Conservation (phyloP, 2,888 invertebrate species). For the Scaptomyza caliginosa region DNA sequence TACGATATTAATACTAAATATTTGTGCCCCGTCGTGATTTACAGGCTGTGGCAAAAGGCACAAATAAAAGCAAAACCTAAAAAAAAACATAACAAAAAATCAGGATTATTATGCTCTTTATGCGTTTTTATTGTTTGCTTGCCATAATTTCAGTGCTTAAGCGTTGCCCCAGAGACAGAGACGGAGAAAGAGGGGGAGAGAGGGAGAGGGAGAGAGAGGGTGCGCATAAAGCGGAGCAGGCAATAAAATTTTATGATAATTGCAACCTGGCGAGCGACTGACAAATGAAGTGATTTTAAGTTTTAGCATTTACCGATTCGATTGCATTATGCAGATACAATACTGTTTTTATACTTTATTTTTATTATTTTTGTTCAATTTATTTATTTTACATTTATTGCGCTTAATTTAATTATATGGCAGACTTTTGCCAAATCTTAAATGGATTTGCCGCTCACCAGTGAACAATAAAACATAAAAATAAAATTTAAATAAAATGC, state of each 20-base stretch:
- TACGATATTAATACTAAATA: conserved; percentile 82
- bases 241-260: conserved; percentile 80
- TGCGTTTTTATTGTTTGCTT: conserved; percentile 73
- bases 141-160: conserved; percentile 74
- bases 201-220: conserved; percentile 9
- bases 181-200: conserved; percentile 2
- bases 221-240: conserved; percentile 73
- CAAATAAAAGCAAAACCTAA: too few species aligned
- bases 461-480: too few species aligned
- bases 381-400: conserved; percentile 31
- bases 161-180: conserved; percentile 46
- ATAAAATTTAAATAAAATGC: conserved; percentile 48
- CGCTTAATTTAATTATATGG: conserved; percentile 72
- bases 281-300: conserved; percentile 74
- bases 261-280: conserved; percentile 66
- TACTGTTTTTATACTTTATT: not conserved
- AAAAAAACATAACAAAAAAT: conserved; percentile 25
- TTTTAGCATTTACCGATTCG: conserved; percentile 44
- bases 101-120: conserved; percentile 74
- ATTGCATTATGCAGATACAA: conserved; percentile 18
- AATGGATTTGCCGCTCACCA: conserved; percentile 49
- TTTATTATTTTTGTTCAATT: conserved; percentile 3
- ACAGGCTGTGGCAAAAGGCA: conserved; percentile 39
- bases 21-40: conserved; percentile 79
- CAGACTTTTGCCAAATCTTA: conserved; percentile 57